phyloP scores from a whole-genome alignment of 2,797 vertebrate species.

The Eulemur mongoz region DNA sequence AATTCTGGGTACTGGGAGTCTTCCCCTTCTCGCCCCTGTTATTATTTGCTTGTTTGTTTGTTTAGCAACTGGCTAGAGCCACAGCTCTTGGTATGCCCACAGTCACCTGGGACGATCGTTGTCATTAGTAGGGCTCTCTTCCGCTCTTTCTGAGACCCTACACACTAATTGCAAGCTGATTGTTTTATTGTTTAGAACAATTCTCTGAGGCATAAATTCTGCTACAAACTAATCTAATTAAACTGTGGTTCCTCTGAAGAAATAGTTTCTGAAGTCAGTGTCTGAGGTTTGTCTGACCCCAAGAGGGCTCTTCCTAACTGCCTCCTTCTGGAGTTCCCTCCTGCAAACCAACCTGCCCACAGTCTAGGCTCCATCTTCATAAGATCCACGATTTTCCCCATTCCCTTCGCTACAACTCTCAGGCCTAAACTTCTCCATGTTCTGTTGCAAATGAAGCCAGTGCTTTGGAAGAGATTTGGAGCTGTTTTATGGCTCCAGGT shows the following conservation, averaged over 20 bases:
- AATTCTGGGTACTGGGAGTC: neutral
- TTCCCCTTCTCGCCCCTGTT: neutral
- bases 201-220: neutral
- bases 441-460: neutral
- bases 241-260: neutral
- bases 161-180: neutral
- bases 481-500: neutral
- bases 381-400: rapidly evolving
- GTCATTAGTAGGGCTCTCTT: neutral
- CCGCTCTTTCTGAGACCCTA: neutral
- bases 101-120: neutral
- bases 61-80: neutral
- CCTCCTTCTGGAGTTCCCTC: neutral
- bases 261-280: neutral
- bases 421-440: neutral
- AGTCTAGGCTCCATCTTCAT: neutral
- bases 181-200: neutral
- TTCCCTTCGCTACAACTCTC: neutral
- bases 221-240: neutral
- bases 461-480: neutral
- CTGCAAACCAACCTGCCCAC: neutral
- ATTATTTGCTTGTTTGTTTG: neutral
- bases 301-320: neutral
- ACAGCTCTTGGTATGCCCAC: neutral
- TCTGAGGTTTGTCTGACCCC: neutral